Base-by-base conservation (phyloP, 2,113 vertebrate genomes). In the Okapia johnstoni region DNA sequence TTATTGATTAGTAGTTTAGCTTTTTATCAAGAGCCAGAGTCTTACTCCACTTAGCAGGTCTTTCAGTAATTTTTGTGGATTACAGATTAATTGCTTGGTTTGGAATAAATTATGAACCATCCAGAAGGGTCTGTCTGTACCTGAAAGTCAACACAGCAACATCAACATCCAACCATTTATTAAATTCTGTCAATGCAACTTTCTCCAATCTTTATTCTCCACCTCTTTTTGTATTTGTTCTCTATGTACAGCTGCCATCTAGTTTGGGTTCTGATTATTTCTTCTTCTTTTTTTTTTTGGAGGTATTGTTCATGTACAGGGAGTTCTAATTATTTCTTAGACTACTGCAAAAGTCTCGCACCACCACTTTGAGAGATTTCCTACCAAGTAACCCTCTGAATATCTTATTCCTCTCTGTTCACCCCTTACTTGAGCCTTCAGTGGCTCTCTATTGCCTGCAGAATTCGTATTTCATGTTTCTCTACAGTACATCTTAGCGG, bases 31-130 rank as follows among this genome's bases (percentile, higher is more conserved):
- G 57, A 87, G 61, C 50, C 33, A 21, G 61, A 94, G 50, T 87
- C 33, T 89, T 83, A 61, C 13, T 94, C 43, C 33, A 85, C 23
- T 58, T 50, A 88, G 63, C 14, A 87, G 66, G 12, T 54, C 40
- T 93, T 88, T 63, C 54, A 57, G 14, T 87, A 90, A 60, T 93
- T 84, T 85, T 94, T 94, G 28, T 96, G 46, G 57, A 92, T 63
- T 90, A 52, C 52, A 83, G 26, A 3, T 95, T 86, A 58, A 86
- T 81, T 85, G n/a, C 8, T 96, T 93, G 58, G 83, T 87, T 40
- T 43, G 15, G 76, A 87, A 21, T 43, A 57, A 85, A n/a, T 92
- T 81, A 57, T 36, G 28, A 87, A 33, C 88, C 19, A 89, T 73
- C 40, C 21, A 25, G 40, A 9, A 63, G 54, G 25, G 76, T 36